phyloP scores from a whole-genome alignment of 2,113 vertebrate genomes.

The Oceanodroma tethys region DNA sequence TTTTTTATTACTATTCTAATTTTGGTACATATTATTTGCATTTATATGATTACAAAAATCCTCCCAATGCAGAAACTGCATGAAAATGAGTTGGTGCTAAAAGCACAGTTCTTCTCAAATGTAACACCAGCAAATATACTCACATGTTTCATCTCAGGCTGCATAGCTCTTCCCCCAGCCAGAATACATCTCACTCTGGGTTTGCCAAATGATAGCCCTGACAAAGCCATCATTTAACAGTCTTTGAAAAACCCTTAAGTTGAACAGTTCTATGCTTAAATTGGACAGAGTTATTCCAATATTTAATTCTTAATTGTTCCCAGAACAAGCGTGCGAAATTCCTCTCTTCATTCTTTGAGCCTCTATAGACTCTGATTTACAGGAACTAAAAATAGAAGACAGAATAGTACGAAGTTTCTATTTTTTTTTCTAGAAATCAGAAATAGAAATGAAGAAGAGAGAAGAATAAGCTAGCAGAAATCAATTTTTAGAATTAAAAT shows the following conservation, averaged over 20 bases:
- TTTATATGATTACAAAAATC: neutral
- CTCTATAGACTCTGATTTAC: neutral
- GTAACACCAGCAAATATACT: neutral
- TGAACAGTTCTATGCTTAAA: neutral
- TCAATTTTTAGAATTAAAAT: neutral
- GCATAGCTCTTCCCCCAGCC: neutral
- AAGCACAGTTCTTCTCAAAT: neutral
- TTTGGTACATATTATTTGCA: neutral
- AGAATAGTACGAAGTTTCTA: neutral
- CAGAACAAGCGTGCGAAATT: neutral
- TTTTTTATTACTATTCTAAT: neutral
- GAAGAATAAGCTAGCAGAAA: neutral
- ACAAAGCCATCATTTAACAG: neutral
- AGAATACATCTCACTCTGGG: neutral
- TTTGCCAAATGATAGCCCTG: neutral
- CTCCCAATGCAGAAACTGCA: neutral
- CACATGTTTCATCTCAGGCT: neutral
- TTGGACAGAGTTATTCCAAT: neutral
- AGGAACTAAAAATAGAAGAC: neutral
- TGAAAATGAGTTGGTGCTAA: neutral
- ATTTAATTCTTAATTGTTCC: neutral
- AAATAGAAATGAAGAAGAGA: neutral
- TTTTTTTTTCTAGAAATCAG: neutral
- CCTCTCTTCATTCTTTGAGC: neutral
- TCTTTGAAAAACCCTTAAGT: neutral